These are phyloP conservation scores for Neoniphon sammara DNA, from an alignment of 2,797 vertebrate species.

Conservation along the genomic window DNA sequence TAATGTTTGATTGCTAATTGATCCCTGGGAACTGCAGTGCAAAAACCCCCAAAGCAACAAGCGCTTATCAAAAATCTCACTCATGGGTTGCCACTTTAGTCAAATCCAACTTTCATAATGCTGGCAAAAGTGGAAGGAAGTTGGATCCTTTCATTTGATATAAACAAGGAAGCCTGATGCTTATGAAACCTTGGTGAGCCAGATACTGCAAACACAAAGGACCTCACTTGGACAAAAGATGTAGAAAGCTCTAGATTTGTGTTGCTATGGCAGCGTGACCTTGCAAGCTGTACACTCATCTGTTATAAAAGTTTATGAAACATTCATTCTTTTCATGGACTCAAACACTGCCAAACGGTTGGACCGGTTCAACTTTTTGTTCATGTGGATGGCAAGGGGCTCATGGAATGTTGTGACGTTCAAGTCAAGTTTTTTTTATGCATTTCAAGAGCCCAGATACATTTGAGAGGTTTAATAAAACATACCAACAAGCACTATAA, in stretches of 20 bases:
- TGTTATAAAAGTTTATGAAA: not conserved
- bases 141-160: too few relatives aligned
- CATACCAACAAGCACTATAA: too few relatives aligned
- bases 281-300: conserved; percentile 26
- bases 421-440: too few relatives aligned
- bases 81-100: too few relatives aligned
- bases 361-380: not conserved
- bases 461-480: too few relatives aligned
- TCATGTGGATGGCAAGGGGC: not conserved
- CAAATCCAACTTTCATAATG: too few relatives aligned
- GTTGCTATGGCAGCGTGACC: conserved; percentile 69
- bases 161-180: not conserved
- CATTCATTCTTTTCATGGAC: not conserved
- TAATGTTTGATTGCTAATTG: too few relatives aligned
- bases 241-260: not conserved
- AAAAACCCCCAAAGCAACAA: too few relatives aligned
- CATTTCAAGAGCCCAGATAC: too few relatives aligned
- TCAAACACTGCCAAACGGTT: not conserved
- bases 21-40: too few relatives aligned
- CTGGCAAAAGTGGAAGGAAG: too few relatives aligned
- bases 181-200: not conserved
- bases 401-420: not conserved
- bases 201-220: not conserved
- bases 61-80: too few relatives aligned
- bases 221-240: conserved; percentile 6